Evolutionary conservation across 2,113 vertebrate species (phyloP), one percentile per base, ranked within the genome.

Genomic region (Micromys minutus): DNA sequence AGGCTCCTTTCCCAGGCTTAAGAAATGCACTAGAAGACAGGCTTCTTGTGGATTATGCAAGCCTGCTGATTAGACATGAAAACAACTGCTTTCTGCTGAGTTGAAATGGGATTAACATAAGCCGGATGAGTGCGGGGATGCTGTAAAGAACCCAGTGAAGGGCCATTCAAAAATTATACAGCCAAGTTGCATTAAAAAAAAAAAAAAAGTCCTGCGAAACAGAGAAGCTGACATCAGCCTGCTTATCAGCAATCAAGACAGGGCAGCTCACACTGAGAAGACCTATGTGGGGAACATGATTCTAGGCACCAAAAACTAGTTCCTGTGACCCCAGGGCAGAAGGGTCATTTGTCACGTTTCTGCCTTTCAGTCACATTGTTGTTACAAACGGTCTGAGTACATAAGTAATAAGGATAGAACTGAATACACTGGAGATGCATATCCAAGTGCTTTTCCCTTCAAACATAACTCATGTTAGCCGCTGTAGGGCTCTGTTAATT

Each of bases 51-150:
- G 86, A 94, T 96, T 92, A 96, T 52, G 90, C 81, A 94, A 93
- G 74, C 88, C 95, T 96, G 74, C 77, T 0, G 55, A 96, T 95
- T 86, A 96, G 90, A 94, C 90, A 67, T 22, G 86, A 96, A 97
- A 97, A 97, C 96, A 96, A 95, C 95, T 92, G 95, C 96, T 96
- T 95, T 97, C 90, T 65, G 86, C 90, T 90, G 90, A 97, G 94
- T 96, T 36, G 29, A 94, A 96, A 96, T 92, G 95, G 95, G 96
- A 97, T 97, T 97, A 97, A 92, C 81, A 0, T 94, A 96, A 97
- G 16, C 94, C 36, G 90, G 97, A 94, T 65, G 92, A 95, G 95
- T 86, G 80, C 90, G 90, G 94, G 96, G 93, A 96, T 88, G 94
- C 95, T 92, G 89, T 94, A 96, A 96, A 96, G 88, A 90, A 90